Percentiles rank a stretch among this genome's conserved stretches.
Evolutionary conservation across 2,113 vertebrate genomes (phyloP).

Genomic region (Delphinapterus leucas): DNA sequence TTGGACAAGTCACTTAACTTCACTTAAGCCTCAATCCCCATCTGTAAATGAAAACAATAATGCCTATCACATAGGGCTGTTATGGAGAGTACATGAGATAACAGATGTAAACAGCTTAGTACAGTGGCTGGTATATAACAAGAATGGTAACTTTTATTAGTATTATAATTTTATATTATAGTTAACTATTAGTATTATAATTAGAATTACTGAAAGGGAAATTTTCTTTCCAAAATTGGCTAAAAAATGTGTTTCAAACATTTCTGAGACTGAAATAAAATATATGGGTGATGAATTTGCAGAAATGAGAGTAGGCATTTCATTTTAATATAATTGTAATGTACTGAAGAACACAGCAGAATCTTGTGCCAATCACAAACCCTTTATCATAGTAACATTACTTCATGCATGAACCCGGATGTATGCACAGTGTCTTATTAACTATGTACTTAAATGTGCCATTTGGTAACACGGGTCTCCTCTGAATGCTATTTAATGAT

Average conservation of each 20-base stretch:
- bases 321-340: slow-evolving; percentile 67
- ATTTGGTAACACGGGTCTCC: not conserved
- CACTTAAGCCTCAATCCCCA: not conserved
- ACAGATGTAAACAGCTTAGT: not conserved
- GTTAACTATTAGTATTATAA: slow-evolving; percentile 45
- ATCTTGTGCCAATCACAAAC: slow-evolving; percentile 40
- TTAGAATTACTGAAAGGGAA: slow-evolving; percentile 53
- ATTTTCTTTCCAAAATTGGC: slow-evolving; percentile 61
- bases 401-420: slow-evolving; percentile 33
- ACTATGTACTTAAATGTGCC: not conserved
- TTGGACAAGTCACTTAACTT: not conserved
- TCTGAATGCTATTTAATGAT: not conserved
- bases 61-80: not conserved
- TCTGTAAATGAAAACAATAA: not conserved
- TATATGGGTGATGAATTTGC: slow-evolving; percentile 46
- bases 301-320: slow-evolving; percentile 64
- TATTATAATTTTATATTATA: not conserved
- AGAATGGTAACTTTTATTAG: not conserved
- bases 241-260: slow-evolving; percentile 53
- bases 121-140: not conserved
- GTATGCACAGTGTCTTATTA: not conserved
- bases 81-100: not conserved
- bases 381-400: slow-evolving; percentile 48
- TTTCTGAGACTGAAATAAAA: slow-evolving; percentile 62
- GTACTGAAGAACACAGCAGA: slow-evolving; percentile 33